Evolutionary conservation across 2,888 invertebrate species (phyloP).

Genomic region (Smittia aterrima): DNA sequence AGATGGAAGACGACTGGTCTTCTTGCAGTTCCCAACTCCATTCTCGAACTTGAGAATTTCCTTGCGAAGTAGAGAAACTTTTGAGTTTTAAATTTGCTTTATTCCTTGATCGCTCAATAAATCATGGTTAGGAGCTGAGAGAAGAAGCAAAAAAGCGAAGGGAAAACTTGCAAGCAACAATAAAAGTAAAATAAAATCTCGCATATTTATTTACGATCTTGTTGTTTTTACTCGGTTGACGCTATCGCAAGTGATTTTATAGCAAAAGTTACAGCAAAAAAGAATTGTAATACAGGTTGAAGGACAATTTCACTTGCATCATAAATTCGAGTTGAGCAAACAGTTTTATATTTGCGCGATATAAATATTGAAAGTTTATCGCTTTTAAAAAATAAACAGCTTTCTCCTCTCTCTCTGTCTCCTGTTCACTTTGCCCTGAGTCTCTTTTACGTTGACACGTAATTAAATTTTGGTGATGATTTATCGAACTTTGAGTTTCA

Average conservation of each 20-base stretch:
- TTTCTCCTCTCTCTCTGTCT: too few relatives aligned
- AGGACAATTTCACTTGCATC: constrained; percentile 2
- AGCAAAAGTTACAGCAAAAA: background rate
- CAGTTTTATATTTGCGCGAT: too few relatives aligned
- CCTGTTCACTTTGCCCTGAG: too few relatives aligned
- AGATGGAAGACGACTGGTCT: too few relatives aligned
- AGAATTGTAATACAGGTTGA: background rate
- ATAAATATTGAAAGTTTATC: too few relatives aligned
- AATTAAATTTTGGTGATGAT: too few relatives aligned
- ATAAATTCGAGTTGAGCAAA: background rate
- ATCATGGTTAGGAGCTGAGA: constrained; percentile 23
- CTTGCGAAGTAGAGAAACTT: background rate
- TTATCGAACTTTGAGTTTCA: too few relatives aligned
- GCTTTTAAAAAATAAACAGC: too few relatives aligned
- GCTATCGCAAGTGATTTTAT: background rate
- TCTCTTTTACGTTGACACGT: too few relatives aligned
- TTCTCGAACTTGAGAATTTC: background rate
- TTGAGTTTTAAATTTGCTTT: background rate
- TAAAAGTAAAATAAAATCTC: constrained; percentile 1
- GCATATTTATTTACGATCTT: constrained; percentile 22
- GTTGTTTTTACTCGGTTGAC: constrained; percentile 21
- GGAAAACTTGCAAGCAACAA: background rate
- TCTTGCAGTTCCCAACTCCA: too few relatives aligned
- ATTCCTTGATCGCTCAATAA: constrained; percentile 36
- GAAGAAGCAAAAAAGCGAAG: background rate